A percentile compares a stretch with the other conserved stretches of the same genome.
phyloP scores from a whole-genome alignment of 2,113 vertebrate genomes.

The Tachycineta bicolor region DNA sequence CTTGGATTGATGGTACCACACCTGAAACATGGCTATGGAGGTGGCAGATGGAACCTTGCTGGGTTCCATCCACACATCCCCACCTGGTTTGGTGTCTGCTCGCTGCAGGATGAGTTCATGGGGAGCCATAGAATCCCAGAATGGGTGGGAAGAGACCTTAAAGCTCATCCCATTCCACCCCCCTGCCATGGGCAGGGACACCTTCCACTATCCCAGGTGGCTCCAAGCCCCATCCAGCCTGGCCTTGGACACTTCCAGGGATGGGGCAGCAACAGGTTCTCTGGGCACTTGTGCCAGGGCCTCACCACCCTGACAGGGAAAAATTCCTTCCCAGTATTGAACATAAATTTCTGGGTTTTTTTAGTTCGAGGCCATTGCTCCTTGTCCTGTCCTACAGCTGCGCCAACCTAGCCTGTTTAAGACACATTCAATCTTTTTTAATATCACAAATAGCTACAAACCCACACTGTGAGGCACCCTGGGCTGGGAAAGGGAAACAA shows the following conservation, averaged over 20 bases:
- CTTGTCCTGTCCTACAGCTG: neutral
- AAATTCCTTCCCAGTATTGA: neutral
- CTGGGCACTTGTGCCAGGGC: neutral
- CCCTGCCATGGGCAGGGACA: neutral
- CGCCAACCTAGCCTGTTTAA: neutral
- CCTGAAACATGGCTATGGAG: neutral
- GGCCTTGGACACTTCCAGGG: neutral
- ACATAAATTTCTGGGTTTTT: neutral
- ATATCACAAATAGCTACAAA: neutral
- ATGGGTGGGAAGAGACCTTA: neutral
- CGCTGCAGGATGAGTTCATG: neutral
- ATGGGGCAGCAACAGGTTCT: neutral
- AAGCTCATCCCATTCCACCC: neutral
- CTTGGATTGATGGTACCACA: neutral
- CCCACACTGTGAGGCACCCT: accelerated
- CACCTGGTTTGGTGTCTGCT: neutral
- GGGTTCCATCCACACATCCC: neutral
- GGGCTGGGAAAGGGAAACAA: neutral
- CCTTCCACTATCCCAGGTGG: accelerated
- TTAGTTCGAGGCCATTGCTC: neutral
- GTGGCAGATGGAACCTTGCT: neutral
- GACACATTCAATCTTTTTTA: neutral
- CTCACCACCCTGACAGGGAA: neutral
- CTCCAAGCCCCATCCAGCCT: accelerated
- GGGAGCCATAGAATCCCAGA: neutral